phyloP scores from a whole-genome alignment of 2,888 invertebrate species.

The Augiades crinisus region DNA sequence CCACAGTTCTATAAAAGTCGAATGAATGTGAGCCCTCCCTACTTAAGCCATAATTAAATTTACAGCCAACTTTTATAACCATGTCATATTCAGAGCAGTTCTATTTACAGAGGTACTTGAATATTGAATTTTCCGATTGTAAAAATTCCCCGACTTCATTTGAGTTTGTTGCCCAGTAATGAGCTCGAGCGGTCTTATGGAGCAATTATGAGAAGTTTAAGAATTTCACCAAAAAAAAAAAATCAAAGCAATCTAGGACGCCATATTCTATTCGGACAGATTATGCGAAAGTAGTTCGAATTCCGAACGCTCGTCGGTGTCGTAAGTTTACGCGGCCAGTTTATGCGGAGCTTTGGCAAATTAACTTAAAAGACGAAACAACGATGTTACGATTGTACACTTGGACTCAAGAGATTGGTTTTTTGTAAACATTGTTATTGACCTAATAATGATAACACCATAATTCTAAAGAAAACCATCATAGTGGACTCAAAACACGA shows the following conservation, averaged over 20 bases:
- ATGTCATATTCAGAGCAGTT: conserved; percentile 14
- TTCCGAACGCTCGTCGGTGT: conserved; percentile 64
- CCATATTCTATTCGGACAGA: conserved; percentile 64
- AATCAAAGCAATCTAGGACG: conserved; percentile 53
- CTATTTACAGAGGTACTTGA: conserved; percentile 11
- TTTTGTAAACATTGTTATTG: too few species aligned
- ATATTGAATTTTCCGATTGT: conserved; percentile 7
- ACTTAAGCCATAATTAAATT: conserved; percentile 10
- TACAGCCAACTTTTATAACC: conserved; percentile 13
- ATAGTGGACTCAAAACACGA: too few species aligned
- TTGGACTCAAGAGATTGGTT: too few species aligned
- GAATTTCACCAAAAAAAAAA: conserved; percentile 2
- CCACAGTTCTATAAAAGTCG: background rate
- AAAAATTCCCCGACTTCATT: conserved; percentile 12
- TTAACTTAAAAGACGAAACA: conserved; percentile 37
- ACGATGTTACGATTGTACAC: background rate
- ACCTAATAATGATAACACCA: too few species aligned
- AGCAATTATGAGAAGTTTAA: conserved; percentile 4
- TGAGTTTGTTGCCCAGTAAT: conserved; percentile 7
- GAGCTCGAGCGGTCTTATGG: conserved; percentile 1
- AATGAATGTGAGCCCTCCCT: conserved; percentile 3
- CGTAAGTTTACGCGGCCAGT: conserved; percentile 64
- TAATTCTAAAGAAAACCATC: too few species aligned
- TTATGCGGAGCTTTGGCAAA: conserved; percentile 52
- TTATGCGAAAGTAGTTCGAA: conserved; percentile 80